Conservation (phyloP, 2,888 invertebrate genomes). For the Clanis bilineata region DNA sequence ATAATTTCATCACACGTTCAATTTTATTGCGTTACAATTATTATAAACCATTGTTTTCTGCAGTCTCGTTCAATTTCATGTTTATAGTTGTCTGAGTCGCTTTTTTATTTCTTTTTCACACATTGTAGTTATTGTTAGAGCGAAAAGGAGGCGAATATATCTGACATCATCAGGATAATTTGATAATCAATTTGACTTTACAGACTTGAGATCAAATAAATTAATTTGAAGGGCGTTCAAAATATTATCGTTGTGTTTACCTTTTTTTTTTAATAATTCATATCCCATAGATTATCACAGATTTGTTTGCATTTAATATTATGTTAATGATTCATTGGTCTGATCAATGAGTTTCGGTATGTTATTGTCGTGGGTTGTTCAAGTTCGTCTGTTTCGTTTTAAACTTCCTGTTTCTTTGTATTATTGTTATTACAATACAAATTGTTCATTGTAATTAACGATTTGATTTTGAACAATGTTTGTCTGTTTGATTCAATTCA, state of each 20-base stretch:
- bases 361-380: slow-evolving; percentile 2
- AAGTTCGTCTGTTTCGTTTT: slow-evolving; percentile 1
- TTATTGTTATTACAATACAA: neutral
- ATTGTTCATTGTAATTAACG: neutral
- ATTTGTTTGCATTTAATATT: neutral
- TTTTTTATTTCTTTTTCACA: neutral
- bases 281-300: neutral
- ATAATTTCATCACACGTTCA: slow-evolving; percentile 25
- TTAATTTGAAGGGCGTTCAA: neutral
- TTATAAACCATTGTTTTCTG: slow-evolving; percentile 28
- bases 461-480: neutral
- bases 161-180: slow-evolving; percentile 3
- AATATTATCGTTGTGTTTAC: neutral
- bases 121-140: slow-evolving; percentile 10
- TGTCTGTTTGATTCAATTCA: no score
- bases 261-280: neutral
- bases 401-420: slow-evolving; percentile 7
- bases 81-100: slow-evolving; percentile 15
- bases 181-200: neutral
- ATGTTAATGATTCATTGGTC: slow-evolving; percentile 1
- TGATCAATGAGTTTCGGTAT: neutral
- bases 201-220: neutral
- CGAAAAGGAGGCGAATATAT: neutral
- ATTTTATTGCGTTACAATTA: slow-evolving; percentile 27
- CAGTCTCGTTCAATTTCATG: slow-evolving; percentile 20